phyloP scores from a whole-genome alignment of 2,888 invertebrate species.

The Volucella bombylans region DNA sequence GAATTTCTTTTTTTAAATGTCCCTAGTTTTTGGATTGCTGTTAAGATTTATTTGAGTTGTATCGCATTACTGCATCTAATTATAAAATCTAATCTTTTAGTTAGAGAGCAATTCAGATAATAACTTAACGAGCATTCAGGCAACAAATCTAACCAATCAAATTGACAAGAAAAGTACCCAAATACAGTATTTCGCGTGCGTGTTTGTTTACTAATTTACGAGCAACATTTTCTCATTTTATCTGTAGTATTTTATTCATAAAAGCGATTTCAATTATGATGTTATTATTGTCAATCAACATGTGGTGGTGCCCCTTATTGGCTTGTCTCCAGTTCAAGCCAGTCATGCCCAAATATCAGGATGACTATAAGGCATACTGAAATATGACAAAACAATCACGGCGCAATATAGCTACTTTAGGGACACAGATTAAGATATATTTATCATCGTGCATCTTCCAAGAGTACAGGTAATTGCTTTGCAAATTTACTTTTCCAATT shows the following conservation, averaged over 20 bases:
- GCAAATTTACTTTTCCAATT: slow-evolving; percentile 17
- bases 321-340: not conserved
- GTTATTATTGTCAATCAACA: slow-evolving; percentile 21
- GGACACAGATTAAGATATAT: slow-evolving; percentile 9
- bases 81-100: not conserved
- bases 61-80: too few relatives aligned
- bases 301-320: not conserved
- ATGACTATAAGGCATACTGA: slow-evolving; percentile 11
- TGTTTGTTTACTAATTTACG: slow-evolving; percentile 34
- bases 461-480: not conserved
- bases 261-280: slow-evolving; percentile 15
- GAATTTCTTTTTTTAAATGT: not conserved
- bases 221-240: slow-evolving; percentile 18
- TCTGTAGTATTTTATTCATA: slow-evolving; percentile 24
- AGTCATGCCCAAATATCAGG: slow-evolving; percentile 24
- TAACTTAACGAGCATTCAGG: not conserved
- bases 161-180: not conserved
- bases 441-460: not conserved
- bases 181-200: slow-evolving; percentile 21
- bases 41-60: not conserved
- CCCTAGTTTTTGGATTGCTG: not conserved
- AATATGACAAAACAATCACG: not conserved
- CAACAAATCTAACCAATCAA: not conserved
- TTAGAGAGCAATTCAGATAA: slow-evolving; percentile 18
- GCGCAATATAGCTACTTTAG: not conserved